A percentile compares a stretch with the other conserved stretches of the same genome.
These are phyloP conservation scores for Crocuta crocuta DNA, from an alignment of 2,113 vertebrate genomes.

Conservation along the genomic window DNA sequence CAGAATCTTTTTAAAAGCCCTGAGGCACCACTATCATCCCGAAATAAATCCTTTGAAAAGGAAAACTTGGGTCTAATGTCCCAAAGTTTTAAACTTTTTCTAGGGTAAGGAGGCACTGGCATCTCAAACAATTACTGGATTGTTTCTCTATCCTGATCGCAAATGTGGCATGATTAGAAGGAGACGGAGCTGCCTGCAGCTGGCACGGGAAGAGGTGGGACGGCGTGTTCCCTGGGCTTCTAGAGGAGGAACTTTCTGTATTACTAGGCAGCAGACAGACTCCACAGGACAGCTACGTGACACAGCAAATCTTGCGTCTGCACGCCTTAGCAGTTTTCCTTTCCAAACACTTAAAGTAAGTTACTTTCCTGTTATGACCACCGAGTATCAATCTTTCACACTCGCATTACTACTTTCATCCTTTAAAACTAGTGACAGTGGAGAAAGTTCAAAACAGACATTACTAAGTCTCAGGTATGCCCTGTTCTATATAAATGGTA, in stretches of 20 bases:
- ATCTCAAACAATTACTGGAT: background rate
- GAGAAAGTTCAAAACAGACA: background rate
- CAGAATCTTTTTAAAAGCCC: background rate
- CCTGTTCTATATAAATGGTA: background rate
- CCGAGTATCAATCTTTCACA: background rate
- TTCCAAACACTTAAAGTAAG: background rate
- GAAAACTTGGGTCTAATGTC: background rate
- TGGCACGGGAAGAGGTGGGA: too few relatives aligned
- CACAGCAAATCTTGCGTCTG: background rate
- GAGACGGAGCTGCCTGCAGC: background rate
- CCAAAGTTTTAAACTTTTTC: background rate
- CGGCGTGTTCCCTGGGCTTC: background rate
- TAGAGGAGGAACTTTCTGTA: background rate
- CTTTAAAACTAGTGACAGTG: constrained; percentile 34
- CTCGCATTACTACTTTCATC: background rate
- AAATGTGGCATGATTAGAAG: background rate
- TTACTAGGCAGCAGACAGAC: too few relatives aligned
- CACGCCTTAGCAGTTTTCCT: background rate
- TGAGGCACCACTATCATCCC: background rate
- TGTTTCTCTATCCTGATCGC: background rate
- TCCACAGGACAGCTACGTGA: background rate
- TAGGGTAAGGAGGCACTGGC: background rate
- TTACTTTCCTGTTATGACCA: background rate
- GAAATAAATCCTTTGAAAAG: background rate
- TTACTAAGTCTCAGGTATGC: background rate